phyloP scores from a whole-genome alignment of 2,888 invertebrate species.

The Keiferia lycopersicella region DNA sequence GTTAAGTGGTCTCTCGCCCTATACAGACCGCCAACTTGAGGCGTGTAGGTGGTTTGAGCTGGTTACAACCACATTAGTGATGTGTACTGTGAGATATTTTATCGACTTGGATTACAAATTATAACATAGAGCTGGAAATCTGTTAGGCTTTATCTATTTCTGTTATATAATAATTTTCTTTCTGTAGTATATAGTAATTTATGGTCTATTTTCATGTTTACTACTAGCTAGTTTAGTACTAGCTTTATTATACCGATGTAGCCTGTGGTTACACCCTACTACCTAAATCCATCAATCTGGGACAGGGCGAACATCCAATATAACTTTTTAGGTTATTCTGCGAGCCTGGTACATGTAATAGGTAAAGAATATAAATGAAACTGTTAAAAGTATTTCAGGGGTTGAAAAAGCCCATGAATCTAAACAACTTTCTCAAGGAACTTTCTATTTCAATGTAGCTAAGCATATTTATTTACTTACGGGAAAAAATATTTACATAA shows the following conservation, averaged over 20 bases:
- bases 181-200: too few species aligned
- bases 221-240: too few species aligned
- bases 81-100: not conserved
- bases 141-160: too few species aligned
- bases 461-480: too few species aligned
- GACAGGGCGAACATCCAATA: constrained; percentile 15
- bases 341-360: not conserved
- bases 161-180: too few species aligned
- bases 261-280: not conserved
- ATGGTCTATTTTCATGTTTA: too few species aligned
- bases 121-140: too few species aligned
- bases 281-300: constrained; percentile 12
- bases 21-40: constrained; percentile 1
- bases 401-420: not conserved
- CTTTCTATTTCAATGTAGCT: not conserved
- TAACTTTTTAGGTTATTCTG: constrained; percentile 8
- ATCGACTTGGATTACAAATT: not conserved
- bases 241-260: too few species aligned
- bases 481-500: not conserved
- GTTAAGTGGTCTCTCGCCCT: constrained; percentile 9
- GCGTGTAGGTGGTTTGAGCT: not conserved
- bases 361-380: not conserved
- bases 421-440: not conserved
- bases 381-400: not conserved
- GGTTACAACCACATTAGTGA: not conserved